phyloP scores from a whole-genome alignment of 1,140 invertebrate species.

The Hyphantria cunea region DNA sequence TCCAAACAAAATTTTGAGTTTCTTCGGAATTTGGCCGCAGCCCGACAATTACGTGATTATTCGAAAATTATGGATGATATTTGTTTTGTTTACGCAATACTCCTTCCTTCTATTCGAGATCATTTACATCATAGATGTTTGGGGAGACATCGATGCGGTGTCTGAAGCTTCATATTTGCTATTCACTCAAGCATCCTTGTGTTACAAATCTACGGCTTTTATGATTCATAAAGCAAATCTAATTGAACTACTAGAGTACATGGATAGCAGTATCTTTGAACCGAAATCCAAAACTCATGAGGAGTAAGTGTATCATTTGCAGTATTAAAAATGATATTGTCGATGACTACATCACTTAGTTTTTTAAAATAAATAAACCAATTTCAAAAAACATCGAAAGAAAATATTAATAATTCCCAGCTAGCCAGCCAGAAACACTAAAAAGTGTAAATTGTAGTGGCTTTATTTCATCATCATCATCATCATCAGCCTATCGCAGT shows the following conservation, averaged over 20 bases:
- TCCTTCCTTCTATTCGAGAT: slow-evolving; percentile 62
- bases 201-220: slow-evolving; percentile 61
- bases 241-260: slow-evolving; percentile 43
- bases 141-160: slow-evolving; percentile 61
- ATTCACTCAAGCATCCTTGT: slow-evolving; percentile 66
- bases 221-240: slow-evolving; percentile 51
- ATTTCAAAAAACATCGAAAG: no score
- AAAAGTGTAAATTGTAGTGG: no score
- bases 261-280: slow-evolving; percentile 49
- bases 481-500: no score
- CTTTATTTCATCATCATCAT: no score
- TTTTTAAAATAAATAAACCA: no score
- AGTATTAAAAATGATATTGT: no score
- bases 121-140: slow-evolving; percentile 58
- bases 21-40: slow-evolving; percentile 53
- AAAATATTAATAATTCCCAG: no score
- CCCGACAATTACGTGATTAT: slow-evolving; percentile 35
- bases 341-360: no score
- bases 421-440: no score
- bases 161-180: slow-evolving; percentile 64
- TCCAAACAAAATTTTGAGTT: slow-evolving; percentile 49
- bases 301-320: slow-evolving; percentile 43
- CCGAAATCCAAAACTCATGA: slow-evolving; percentile 49
- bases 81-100: slow-evolving; percentile 56
- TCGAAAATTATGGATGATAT: slow-evolving; percentile 39